Conservation (phyloP, 2,113 vertebrate species). For the Riparia riparia region DNA sequence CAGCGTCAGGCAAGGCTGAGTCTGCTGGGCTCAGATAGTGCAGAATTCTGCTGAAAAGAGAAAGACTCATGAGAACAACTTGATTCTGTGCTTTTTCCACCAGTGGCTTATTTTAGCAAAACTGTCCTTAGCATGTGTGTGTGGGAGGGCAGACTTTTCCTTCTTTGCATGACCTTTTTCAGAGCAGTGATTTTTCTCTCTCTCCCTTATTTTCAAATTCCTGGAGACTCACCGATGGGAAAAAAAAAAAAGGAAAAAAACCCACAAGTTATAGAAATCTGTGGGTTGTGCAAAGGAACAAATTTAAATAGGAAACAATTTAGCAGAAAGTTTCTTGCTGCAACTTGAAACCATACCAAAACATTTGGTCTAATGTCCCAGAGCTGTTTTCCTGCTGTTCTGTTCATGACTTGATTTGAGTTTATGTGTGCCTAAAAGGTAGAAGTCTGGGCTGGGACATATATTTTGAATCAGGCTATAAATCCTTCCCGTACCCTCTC, state of each 20-base stretch:
- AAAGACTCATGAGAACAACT: neutral
- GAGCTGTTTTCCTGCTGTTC: neutral
- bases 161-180: neutral
- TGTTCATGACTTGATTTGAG: neutral
- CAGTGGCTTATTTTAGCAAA: neutral
- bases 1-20: neutral
- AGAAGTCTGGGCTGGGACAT: neutral
- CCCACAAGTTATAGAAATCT: neutral
- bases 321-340: slow-evolving; percentile 23
- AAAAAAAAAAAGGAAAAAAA: neutral
- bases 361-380: neutral
- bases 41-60: neutral
- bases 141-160: neutral
- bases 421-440: neutral
- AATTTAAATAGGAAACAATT: neutral
- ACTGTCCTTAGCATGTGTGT: neutral
- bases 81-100: neutral
- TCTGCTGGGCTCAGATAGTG: neutral
- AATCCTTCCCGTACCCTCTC: neutral
- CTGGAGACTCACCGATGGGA: neutral
- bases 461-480: neutral
- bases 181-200: neutral
- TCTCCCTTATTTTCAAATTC: neutral
- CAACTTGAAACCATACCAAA: slow-evolving; percentile 1
- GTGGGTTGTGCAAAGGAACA: neutral